Percentiles rank a stretch among this genome's conserved stretches.
Conservation (phyloP, 2,113 vertebrate species). For the Bubo scandiacus region DNA sequence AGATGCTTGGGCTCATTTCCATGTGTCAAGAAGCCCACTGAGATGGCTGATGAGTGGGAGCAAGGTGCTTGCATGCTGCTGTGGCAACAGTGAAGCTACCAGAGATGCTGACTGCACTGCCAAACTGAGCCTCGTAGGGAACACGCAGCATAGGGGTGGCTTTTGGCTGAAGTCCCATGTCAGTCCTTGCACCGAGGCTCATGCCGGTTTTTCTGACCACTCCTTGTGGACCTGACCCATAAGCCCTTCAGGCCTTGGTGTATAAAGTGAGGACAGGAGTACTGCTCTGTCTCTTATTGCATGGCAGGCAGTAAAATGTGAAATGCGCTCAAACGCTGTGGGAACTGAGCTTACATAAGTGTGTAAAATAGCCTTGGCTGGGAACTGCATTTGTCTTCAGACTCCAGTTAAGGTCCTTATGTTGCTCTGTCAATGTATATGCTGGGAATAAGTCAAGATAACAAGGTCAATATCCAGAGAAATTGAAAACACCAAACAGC, state of each 20-base stretch:
- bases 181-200: not conserved
- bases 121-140: not conserved
- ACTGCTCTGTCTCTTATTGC: not conserved
- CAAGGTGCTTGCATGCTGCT: not conserved
- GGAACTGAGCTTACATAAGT: not conserved
- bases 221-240: not conserved
- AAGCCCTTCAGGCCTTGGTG: not conserved
- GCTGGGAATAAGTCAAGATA: not conserved
- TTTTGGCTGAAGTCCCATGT: not conserved
- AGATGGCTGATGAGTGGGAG: not conserved
- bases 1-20: not conserved
- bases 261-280: not conserved
- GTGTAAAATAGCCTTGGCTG: not conserved
- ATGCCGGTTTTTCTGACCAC: not conserved
- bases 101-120: not conserved
- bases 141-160: no score
- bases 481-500: not conserved
- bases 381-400: not conserved
- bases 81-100: not conserved
- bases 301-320: not conserved
- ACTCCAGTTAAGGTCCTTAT: not conserved
- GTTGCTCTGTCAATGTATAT: not conserved
- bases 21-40: not conserved
- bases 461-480: not conserved
- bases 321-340: not conserved